Conservation (phyloP, 2,113 vertebrate species). For the Eurypyga helias region DNA sequence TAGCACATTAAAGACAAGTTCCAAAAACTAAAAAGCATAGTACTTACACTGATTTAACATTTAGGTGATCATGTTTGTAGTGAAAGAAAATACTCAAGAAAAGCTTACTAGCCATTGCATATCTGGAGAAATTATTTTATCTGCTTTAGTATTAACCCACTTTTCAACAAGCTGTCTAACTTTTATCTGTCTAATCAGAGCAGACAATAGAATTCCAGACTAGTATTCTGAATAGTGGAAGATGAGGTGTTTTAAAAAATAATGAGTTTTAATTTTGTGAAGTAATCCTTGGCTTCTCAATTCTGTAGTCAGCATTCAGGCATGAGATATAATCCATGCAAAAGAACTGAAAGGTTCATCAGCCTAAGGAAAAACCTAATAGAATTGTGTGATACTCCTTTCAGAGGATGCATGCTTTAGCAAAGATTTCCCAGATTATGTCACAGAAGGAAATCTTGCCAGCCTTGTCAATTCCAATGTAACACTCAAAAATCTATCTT, state of each 20-base stretch:
- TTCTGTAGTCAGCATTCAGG: not conserved
- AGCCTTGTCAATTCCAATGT: not conserved
- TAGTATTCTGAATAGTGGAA: not conserved
- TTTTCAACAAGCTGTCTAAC: not conserved
- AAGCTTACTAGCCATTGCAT: not conserved
- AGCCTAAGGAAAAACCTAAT: not conserved
- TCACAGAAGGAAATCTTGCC: not conserved
- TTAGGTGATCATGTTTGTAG: not conserved
- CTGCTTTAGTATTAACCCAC: not conserved
- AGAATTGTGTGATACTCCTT: not conserved
- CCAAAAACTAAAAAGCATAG: not conserved
- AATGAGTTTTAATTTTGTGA: not conserved
- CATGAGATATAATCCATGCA: not conserved
- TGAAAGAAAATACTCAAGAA: not conserved
- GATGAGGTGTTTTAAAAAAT: not conserved
- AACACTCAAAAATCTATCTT: not conserved
- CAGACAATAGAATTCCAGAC: not conserved
- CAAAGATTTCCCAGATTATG: not conserved
- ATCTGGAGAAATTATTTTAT: not conserved
- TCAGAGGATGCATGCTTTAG: not conserved
- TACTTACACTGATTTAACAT: not conserved
- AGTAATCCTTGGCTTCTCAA: not conserved
- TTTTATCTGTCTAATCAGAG: not conserved
- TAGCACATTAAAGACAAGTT: not conserved
- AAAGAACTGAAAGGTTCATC: not conserved